phyloP scores from a whole-genome alignment of 1,140 invertebrate genomes.

The Drosophila athabasca region DNA sequence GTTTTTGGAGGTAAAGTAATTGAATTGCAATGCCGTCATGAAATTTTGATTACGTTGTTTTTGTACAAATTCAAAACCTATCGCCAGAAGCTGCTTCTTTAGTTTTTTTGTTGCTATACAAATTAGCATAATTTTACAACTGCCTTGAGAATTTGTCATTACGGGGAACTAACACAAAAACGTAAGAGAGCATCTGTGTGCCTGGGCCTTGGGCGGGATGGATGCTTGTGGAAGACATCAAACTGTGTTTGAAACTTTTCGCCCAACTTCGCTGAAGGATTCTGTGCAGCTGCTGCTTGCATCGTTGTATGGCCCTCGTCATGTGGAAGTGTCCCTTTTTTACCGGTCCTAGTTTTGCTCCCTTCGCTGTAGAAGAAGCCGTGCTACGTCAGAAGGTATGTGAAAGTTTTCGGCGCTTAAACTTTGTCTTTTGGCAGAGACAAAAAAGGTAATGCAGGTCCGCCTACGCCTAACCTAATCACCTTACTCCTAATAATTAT shows the following conservation, averaged over 20 bases:
- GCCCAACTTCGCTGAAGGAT: slow-evolving; percentile 26
- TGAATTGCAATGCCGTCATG: slow-evolving; percentile 65
- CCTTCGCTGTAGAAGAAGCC: neutral
- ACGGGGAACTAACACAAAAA: slow-evolving; percentile 30
- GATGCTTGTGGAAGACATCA: slow-evolving; percentile 44
- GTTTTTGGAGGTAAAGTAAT: slow-evolving; percentile 42
- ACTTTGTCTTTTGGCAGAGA: slow-evolving; percentile 28
- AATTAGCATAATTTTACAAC: slow-evolving; percentile 72
- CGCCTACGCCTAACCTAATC: too few relatives aligned
- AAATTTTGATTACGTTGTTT: slow-evolving; percentile 63
- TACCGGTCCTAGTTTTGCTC: too few relatives aligned
- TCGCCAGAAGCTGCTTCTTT: neutral
- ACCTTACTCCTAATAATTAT: too few relatives aligned
- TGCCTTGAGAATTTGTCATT: slow-evolving; percentile 58
- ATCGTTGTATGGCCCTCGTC: slow-evolving; percentile 40
- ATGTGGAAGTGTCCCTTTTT: slow-evolving; percentile 50
- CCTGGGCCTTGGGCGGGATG: neutral
- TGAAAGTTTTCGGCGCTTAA: slow-evolving; percentile 48
- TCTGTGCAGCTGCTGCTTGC: slow-evolving; percentile 41
- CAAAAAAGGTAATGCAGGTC: slow-evolving; percentile 30
- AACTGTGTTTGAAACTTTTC: slow-evolving; percentile 55
- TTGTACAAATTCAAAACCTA: slow-evolving; percentile 64
- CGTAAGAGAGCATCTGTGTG: slow-evolving; percentile 23
- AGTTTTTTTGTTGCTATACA: slow-evolving; percentile 18
- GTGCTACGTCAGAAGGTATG: slow-evolving; percentile 58